Conservation (phyloP, 2,888 invertebrate genomes). For the Drosophila paracracens region DNA sequence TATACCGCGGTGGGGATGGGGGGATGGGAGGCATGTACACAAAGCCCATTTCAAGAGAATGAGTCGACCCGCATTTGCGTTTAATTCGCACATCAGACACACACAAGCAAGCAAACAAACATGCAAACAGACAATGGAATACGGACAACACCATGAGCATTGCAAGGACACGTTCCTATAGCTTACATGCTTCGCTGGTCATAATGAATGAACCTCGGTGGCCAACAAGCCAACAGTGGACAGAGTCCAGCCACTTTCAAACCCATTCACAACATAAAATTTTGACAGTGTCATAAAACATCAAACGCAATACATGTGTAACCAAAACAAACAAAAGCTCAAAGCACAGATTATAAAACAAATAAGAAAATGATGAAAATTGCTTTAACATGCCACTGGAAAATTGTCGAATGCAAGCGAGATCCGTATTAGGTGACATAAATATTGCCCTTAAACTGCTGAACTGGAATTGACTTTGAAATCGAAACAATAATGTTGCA, state of each 20-base stretch:
- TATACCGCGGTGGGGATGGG: not conserved
- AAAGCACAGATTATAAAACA: constrained; percentile 30
- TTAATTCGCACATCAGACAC: not conserved
- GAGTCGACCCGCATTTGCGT: constrained; percentile 13
- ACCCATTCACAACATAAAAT: constrained; percentile 60
- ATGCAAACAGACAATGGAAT: not conserved
- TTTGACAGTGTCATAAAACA: constrained; percentile 78
- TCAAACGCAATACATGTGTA: constrained; percentile 62
- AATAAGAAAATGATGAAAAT: constrained; percentile 41
- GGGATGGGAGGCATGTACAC: not conserved
- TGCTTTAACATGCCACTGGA: constrained; percentile 8
- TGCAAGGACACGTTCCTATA: constrained; percentile 57
- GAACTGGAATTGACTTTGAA: not conserved
- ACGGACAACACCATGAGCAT: not conserved
- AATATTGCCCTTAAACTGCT: not conserved
- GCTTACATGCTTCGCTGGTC: constrained; percentile 54
- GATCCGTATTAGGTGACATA: not conserved
- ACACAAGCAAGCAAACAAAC: not conserved
- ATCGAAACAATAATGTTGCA: not conserved
- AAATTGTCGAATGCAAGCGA: constrained; percentile 21
- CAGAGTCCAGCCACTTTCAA: constrained; percentile 13
- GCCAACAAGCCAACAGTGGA: constrained; percentile 42
- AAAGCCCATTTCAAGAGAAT: constrained; percentile 15
- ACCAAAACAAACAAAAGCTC: constrained; percentile 50
- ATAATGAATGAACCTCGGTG: constrained; percentile 49